Evolutionary conservation across 1,140 invertebrate species (phyloP), one percentile per base, ranked within the genome.

Genomic region (Marisa cornuarietis): DNA sequence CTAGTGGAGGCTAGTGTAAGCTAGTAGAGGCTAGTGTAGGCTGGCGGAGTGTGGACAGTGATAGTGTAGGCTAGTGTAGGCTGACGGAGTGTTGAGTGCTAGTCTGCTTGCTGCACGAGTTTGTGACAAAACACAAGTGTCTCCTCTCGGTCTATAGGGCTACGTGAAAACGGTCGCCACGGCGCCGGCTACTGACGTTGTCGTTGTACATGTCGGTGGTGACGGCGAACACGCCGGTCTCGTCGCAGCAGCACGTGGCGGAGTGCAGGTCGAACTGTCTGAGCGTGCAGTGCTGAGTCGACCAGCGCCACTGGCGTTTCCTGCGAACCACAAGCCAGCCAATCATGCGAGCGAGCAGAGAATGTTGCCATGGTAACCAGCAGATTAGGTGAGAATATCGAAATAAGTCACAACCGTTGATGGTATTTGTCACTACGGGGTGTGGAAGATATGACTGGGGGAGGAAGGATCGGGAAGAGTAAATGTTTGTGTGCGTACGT

Each of bases 151-250:
- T 42, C 31, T 42, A 42, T 42, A 42, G 31, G 62, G 16, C 62
- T 63, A 6, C 2, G n/a, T n/a, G 18, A 63, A 63, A 6, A 6
- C 62, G 18, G 62, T 63, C 7, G 22, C 31, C 62, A 51, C 10
- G 22, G 73, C 3, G 31, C 6, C 5, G 0, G 24, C 4, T 66
- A 87, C 89, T 86, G 82, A 91, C 90, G 80, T 90, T 87, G 51
- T 85, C 87, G 78, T 91, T 86, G 81, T 87, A 91, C 90, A 91
- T 90, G 76, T 91, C 90, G 42, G 90, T 90, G 22, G 87, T 88
- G 31, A 88, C 85, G 22, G 90, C 87, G 77, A 85, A 90, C 16
- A 90, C 82, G 9, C 89, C 90, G 18, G 86, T 84, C 18, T 79
- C 42, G 24, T 76, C 54, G 77, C 90, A 91, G 24, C 81, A 84